These are phyloP conservation scores for Zaprionus ornatus DNA, from an alignment of 1,140 invertebrate genomes.

Conservation along the genomic window DNA sequence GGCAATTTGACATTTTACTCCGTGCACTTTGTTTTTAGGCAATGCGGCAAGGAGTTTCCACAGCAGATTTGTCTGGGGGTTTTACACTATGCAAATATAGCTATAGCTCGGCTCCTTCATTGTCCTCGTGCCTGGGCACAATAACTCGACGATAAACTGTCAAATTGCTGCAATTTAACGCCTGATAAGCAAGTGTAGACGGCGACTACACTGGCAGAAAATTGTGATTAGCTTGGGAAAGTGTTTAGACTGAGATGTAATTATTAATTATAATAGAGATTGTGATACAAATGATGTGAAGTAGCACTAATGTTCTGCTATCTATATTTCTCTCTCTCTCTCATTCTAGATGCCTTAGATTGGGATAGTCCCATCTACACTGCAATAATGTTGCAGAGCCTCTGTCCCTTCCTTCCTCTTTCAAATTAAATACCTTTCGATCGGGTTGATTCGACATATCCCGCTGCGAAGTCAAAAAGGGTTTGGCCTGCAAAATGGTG, in stretches of 20 bases:
- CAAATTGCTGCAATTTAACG: conserved; percentile 77
- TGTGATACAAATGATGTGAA: neutral
- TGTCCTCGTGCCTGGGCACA: conserved; percentile 43
- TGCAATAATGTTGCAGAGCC: too few relatives aligned
- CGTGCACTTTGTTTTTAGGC: conserved; percentile 61
- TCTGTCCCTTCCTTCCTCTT: too few relatives aligned
- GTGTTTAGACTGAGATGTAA: neutral
- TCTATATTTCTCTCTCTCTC: neutral
- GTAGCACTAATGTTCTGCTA: neutral
- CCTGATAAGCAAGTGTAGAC: conserved; percentile 57
- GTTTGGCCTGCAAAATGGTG: conserved; percentile 16
- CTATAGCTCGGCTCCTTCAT: conserved; percentile 27
- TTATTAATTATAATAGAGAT: neutral
- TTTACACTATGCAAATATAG: conserved; percentile 53
- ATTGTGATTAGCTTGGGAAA: neutral
- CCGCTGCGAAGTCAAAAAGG: conserved; percentile 64
- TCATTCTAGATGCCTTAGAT: too few relatives aligned
- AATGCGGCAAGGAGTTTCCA: neutral
- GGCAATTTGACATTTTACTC: conserved; percentile 61
- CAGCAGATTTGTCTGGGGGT: neutral
- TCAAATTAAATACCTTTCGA: too few relatives aligned
- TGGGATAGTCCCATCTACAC: too few relatives aligned
- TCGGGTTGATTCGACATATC: neutral
- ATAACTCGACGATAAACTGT: conserved; percentile 65
- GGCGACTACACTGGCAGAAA: neutral